Conservation (phyloP, 1,140 invertebrate species). For the Orussus abietinus region DNA sequence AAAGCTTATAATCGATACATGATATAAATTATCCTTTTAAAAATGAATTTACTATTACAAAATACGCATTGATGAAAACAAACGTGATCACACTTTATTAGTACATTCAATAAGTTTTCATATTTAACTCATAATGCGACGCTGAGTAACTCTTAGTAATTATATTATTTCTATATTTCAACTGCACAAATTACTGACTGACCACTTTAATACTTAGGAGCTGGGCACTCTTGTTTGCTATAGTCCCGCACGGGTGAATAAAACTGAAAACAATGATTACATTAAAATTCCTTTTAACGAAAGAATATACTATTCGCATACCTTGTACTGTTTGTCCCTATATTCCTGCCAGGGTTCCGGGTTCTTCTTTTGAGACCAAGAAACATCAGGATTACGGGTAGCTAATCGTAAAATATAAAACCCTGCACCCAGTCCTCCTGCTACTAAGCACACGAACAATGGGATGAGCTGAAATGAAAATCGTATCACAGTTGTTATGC, state of each 20-base stretch:
- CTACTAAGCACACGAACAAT: constrained; percentile 66
- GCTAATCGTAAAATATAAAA: constrained; percentile 67
- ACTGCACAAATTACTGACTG: background rate
- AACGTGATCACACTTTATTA: background rate
- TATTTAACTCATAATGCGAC: background rate
- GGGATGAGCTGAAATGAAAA: constrained; percentile 66
- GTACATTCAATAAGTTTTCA: background rate
- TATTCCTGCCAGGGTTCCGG: constrained; percentile 79
- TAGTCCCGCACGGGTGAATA: constrained; percentile 64
- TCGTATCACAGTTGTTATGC: constrained; percentile 3
- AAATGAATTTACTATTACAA: background rate
- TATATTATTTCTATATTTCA: background rate
- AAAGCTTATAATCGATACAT: no score
- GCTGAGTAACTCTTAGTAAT: constrained; percentile 1
- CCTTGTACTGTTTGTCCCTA: constrained; percentile 77
- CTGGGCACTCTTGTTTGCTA: constrained; percentile 58
- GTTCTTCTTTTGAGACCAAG: constrained; percentile 68
- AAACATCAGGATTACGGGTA: constrained; percentile 71
- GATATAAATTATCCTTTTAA: background rate
- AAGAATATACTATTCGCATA: no score
- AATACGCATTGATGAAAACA: background rate
- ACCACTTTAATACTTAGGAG: constrained; percentile 60
- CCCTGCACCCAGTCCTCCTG: constrained; percentile 59
- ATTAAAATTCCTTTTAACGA: no score
- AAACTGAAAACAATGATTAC: no score